Evolutionary conservation across 2,797 vertebrate genomes (phyloP).

Genomic region (Benthosema pterotum): DNA sequence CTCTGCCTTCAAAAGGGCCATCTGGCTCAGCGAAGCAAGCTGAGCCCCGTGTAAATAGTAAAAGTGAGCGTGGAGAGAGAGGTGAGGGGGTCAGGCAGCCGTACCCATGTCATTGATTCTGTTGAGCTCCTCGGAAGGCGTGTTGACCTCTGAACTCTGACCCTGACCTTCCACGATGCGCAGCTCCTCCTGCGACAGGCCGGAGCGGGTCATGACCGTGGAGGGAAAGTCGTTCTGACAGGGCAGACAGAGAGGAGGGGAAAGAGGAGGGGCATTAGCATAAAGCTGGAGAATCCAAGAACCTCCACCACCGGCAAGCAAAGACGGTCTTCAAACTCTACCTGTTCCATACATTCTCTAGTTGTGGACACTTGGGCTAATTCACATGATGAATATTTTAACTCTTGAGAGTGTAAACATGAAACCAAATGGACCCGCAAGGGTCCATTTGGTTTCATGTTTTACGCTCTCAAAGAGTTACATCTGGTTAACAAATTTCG

Average conservation of each 20-base stretch:
- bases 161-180: constrained; percentile 98
- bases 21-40: constrained; percentile 59
- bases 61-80: constrained; percentile 41
- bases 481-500: too few species aligned
- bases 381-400: too few species aligned
- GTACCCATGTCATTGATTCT: constrained; percentile 91
- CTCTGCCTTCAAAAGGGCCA: constrained; percentile 57
- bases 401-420: too few species aligned
- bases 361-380: too few species aligned
- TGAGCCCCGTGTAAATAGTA: constrained; percentile 22
- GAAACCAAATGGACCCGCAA: too few species aligned
- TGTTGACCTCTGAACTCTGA: constrained; percentile 92
- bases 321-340: too few species aligned
- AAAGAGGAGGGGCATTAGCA: constrained; percentile 36
- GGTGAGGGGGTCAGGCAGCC: constrained; percentile 58
- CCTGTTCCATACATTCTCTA: too few species aligned
- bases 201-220: constrained; percentile 87
- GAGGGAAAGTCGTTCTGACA: constrained; percentile 89
- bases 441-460: too few species aligned
- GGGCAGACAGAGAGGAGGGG: background rate
- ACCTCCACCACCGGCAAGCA: too few species aligned
- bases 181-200: constrained; percentile 93
- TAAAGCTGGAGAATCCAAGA: constrained; percentile 16
- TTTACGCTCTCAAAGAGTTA: too few species aligned
- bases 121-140: constrained; percentile 93